Base-by-base conservation (phyloP, 2,888 invertebrate genomes). In the Leucophora obtusa region DNA sequence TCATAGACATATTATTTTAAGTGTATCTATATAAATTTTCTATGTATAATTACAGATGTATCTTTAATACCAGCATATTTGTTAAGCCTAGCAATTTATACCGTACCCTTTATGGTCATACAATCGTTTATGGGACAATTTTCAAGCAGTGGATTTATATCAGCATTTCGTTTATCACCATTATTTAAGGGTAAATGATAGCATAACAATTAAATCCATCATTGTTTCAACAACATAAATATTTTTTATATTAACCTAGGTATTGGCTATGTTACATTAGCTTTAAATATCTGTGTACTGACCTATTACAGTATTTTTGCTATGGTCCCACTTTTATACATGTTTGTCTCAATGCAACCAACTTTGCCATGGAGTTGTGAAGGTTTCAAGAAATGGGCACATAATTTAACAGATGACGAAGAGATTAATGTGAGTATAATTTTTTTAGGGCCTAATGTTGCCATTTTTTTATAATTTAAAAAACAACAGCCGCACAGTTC, bases 71-170 rank as follows among this genome's bases (percentile, higher is more conserved):
- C 87, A 1, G 28, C 28, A 10, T 70, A 70, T 66, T 21, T 86
- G 83, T n/a, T 96, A 79, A 95, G 96, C 86, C 91, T 96, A 83
- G 89, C 94, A 15, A 89, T 96, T 59, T 96, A 96, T 85, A 95
- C 96, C 14, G 94, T 97, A 65, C 97, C 97, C 0, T 92, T 97
- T 79, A 95, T 97, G 87, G 95, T 96, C 86, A 92, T 97, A 91
- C 97, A 97, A 90, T 94, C 96, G 0, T 94, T 94, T n/a, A 91
- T 97, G 85, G 97, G 97, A 21, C 97, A 97, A 88, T 96, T 96
- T 89, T 93, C 95, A 15, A 95, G 94, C 85, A 94, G 94, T 60
- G 96, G 96, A 83, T 96, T 95, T 83, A 93, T 96, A 85, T 94
- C 95, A 11, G 92, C 95, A 63, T 96, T 96, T 91, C 94, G 94